Evolutionary conservation across 2,888 invertebrate species (phyloP), one percentile per base, ranked within the genome.

Genomic region (Pteria penguin): DNA sequence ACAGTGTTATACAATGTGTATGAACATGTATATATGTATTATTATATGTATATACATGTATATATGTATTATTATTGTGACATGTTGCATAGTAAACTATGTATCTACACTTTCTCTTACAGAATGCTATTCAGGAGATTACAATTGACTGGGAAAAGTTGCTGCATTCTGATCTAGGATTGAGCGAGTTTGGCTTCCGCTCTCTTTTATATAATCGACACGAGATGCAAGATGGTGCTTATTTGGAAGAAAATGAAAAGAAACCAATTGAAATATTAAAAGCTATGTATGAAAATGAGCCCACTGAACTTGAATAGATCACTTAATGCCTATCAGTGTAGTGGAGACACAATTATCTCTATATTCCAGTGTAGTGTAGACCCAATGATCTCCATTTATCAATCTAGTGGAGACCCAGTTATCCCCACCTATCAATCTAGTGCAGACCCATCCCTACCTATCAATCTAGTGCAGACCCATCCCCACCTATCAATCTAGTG

Each of bases 191-290:
- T 57, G 88, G 88, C 1, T 89, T 91, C 71, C 72, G 86, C 26
- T 84, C 84, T 3, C 82, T 91, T 58, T 82, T 91, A 55, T 88
- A 86, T 78, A 88, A 90, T 79, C 76, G 91, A 8, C 88, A 90
- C 71, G 91, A 91, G 79, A 84, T 91, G 85, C 90, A 90, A 75
- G 90, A 90, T 24, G 88, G 86, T 1, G 90, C 90, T 2, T 86
- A 81, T 57, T 78, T 91, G 26, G 88, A 90, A 71, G 90, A 90
- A 33, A 81, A 79, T 36, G 91, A 91, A 73, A 89, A 88, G 80
- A 90, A 88, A 72, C 89, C 89, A 27, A 89, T 90, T 0, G 83
- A 89, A 57, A 85, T 78, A 4, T 84, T 91, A 1, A 81, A 82
- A 55, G 75, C 87, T 18, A 83, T 86, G 52, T 90, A 87, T 81